A percentile compares a stretch with the other conserved stretches of the same genome.
These are phyloP conservation scores for Plebejus melissa DNA, from an alignment of 2,888 invertebrate genomes.

Conservation along the genomic window DNA sequence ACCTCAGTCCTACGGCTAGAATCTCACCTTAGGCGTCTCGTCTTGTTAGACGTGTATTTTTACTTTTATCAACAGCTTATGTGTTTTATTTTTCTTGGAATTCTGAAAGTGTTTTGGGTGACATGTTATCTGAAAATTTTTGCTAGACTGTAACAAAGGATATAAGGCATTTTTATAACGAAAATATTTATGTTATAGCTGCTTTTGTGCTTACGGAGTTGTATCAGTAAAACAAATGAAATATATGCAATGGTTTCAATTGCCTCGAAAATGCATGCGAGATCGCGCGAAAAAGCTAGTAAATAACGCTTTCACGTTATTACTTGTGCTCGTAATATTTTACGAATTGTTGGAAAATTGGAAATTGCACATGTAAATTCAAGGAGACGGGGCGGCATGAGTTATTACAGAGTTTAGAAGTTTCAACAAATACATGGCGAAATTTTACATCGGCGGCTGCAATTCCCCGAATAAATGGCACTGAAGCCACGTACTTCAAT, in stretches of 20 bases:
- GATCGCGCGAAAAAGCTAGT: not conserved
- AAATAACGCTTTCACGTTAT: not conserved
- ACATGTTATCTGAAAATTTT: too few relatives aligned
- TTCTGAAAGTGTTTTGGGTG: not conserved
- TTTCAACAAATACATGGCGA: slow-evolving; percentile 26
- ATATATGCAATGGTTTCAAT: too few relatives aligned
- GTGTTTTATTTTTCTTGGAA: not conserved
- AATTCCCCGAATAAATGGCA: slow-evolving; percentile 40
- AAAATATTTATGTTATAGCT: too few relatives aligned
- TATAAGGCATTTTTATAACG: too few relatives aligned
- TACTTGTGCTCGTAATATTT: slow-evolving; percentile 6
- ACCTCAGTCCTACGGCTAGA: slow-evolving; percentile 10
- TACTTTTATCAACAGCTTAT: not conserved
- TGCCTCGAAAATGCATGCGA: not conserved
- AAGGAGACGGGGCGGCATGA: not conserved
- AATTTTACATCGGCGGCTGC: slow-evolving; percentile 23
- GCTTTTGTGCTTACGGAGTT: too few relatives aligned
- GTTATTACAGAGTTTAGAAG: slow-evolving; percentile 9
- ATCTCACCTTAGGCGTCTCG: not conserved
- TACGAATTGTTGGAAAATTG: slow-evolving; percentile 16
- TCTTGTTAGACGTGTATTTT: not conserved
- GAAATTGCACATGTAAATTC: slow-evolving; percentile 19
- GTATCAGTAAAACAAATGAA: too few relatives aligned
- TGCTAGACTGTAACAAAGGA: too few relatives aligned
- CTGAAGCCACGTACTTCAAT: slow-evolving; percentile 51